Evolutionary conservation across 2,113 vertebrate genomes (phyloP).

Genomic region (Melanotaenia duboulayi): DNA sequence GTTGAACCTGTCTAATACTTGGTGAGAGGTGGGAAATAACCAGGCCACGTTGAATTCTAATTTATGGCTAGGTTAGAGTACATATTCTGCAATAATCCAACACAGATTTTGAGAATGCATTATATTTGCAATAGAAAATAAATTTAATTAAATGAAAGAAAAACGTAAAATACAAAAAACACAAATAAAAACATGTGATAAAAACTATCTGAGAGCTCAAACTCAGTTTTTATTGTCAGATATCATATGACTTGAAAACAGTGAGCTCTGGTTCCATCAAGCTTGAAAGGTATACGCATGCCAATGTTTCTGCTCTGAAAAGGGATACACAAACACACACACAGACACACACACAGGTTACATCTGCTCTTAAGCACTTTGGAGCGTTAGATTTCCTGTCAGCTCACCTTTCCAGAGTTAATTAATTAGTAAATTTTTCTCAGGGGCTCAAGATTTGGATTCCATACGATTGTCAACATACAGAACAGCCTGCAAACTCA

Average conservation of each 20-base stretch:
- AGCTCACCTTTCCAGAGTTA: neutral
- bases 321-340: no score
- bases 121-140: neutral
- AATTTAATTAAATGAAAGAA: neutral
- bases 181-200: neutral
- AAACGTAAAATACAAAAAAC: neutral
- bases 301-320: neutral
- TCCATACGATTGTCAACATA: conserved; percentile 97
- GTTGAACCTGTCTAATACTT: neutral
- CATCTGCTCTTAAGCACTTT: neutral
- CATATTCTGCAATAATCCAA: no score
- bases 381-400: no score
- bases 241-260: neutral
- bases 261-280: neutral
- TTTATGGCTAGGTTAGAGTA: neutral
- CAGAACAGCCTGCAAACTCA: conserved; percentile 97
- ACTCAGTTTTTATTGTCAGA: no score
- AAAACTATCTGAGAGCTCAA: neutral
- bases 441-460: conserved; percentile 98
- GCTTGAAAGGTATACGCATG: neutral
- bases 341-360: neutral
- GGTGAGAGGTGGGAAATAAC: neutral
- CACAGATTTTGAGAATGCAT: neutral
- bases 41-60: neutral
- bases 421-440: conserved; percentile 52